Evolutionary conservation across 2,888 invertebrate genomes (phyloP), one percentile per base, ranked within the genome.

Genomic region (Tipula unca): DNA sequence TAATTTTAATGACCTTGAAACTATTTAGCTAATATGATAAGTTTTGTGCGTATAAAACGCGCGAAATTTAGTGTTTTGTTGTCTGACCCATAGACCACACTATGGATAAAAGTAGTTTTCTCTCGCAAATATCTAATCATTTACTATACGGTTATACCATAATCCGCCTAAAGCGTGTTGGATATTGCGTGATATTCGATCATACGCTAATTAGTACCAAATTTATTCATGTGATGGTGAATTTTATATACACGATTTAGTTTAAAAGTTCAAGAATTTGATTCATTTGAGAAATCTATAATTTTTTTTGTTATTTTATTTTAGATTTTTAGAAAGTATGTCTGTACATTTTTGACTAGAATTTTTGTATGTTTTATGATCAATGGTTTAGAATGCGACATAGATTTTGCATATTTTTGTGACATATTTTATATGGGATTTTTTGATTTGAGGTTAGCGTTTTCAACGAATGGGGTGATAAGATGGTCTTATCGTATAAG

Each of bases 1-100:
- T 69, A 69, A 69, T 69, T 69, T 69, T 69, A 69, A 69, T 69
- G 69, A 69, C 69, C 69, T 69, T 69, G 69, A 69, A 69, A 69
- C 69, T 69, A 69, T 20, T 69, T 69, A 69, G 69, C 25, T 10
- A 69, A 69, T 17, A 54, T 17, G 4, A 20, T 69, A 69, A 69
- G 10, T 69, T 25, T 69, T 69, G 69, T 48, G 69, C 10, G 25
- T 69, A 25, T 69, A 69, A 69, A 69, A 10, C 69, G 25, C 69
- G 69, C 69, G 69, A 69, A 69, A 69, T 69, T 69, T 48, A 3
- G 0, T 3, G 25, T 69, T 69, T 69, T 25, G 1, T 25, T 25
- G 69, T 48, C 48, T 48, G 48, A 48, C 48, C 48, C 48, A n/a
- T 48, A n/a, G 3, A 48, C 0, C 10, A n/a, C n/a, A 48, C n/a